Evolutionary conservation across 2,888 invertebrate species (phyloP).

Genomic region (Polietes domitor): DNA sequence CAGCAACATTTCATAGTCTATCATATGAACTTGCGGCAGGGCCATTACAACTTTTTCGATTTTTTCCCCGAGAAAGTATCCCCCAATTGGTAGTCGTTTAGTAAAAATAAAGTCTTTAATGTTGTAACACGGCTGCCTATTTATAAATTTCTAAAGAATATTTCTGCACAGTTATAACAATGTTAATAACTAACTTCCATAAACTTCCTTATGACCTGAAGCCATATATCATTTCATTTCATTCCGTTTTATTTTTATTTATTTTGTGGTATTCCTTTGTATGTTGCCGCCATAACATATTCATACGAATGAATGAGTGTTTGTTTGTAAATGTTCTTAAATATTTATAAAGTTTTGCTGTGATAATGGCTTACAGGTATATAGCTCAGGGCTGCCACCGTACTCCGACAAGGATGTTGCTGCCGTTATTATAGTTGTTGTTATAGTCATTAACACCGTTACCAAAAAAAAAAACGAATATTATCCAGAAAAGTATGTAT

Average conservation of each 20-base stretch:
- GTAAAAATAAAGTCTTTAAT: too few relatives aligned
- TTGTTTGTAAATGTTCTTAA: neutral
- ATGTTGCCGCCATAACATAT: neutral
- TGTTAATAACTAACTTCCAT: neutral
- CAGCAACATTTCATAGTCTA: too few relatives aligned
- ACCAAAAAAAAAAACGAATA: constrained; percentile 13
- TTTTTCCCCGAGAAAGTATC: too few relatives aligned
- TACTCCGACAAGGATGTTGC: neutral
- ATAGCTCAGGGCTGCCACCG: neutral
- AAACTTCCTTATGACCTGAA: neutral
- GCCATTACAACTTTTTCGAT: too few relatives aligned
- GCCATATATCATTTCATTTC: neutral
- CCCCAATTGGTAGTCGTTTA: too few relatives aligned
- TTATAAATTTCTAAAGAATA: too few relatives aligned
- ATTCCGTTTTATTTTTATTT: neutral
- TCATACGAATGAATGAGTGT: neutral
- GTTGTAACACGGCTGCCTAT: too few relatives aligned
- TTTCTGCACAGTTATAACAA: neutral
- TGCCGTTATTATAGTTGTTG: constrained; percentile 38
- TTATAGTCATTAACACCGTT: constrained; percentile 54
- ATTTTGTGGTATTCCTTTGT: neutral
- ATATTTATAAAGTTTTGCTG: constrained; percentile 21
- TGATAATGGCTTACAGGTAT: constrained; percentile 14
- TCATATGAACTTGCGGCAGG: too few relatives aligned
- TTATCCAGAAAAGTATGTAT: constrained; percentile 2